Evolutionary conservation across 37 sponge, comb jelly and placozoan genomes (phyloP).

Genomic region (Cladorhizidae sp.): DNA sequence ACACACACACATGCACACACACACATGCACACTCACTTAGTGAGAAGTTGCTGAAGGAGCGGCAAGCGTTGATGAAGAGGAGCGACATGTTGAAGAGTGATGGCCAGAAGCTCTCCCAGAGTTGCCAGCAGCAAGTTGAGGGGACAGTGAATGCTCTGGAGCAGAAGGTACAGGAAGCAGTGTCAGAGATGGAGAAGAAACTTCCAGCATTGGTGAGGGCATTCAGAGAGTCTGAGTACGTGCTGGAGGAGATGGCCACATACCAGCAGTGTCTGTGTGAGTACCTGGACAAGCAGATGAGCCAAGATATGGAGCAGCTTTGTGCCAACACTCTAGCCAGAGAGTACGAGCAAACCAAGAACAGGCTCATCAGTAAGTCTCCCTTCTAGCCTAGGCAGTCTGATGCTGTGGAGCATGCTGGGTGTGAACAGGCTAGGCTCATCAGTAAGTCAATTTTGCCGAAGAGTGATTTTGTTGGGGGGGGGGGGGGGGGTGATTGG

Average conservation of each 20-base stretch:
- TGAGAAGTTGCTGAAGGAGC: background rate
- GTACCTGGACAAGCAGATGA: slow-evolving; percentile 38
- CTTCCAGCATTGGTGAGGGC: slow-evolving; percentile 23
- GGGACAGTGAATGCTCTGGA: slow-evolving; percentile 12
- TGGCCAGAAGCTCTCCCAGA: background rate
- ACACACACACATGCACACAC: no score
- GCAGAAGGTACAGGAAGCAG: slow-evolving; percentile 3
- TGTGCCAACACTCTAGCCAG: background rate
- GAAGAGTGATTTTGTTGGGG: no score
- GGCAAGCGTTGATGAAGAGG: background rate
- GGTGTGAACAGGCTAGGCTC: no score
- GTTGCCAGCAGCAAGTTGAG: background rate
- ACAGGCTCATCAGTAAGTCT: slow-evolving; percentile 22
- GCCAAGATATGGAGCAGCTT: slow-evolving; percentile 2
- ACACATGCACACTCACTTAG: no score
- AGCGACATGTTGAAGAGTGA: background rate
- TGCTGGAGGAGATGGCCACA: background rate
- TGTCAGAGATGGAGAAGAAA: slow-evolving; percentile 23
- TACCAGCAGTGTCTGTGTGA: slow-evolving; percentile 40
- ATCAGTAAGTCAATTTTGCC: no score
- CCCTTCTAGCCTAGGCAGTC: no score
- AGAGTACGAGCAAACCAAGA: slow-evolving; percentile 12
- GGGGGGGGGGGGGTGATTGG: no score
- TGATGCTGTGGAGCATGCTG: no score
- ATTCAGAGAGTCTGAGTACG: slow-evolving; percentile 19